phyloP scores from a whole-genome alignment of 1,140 invertebrate species.

The Wasmannia auropunctata region DNA sequence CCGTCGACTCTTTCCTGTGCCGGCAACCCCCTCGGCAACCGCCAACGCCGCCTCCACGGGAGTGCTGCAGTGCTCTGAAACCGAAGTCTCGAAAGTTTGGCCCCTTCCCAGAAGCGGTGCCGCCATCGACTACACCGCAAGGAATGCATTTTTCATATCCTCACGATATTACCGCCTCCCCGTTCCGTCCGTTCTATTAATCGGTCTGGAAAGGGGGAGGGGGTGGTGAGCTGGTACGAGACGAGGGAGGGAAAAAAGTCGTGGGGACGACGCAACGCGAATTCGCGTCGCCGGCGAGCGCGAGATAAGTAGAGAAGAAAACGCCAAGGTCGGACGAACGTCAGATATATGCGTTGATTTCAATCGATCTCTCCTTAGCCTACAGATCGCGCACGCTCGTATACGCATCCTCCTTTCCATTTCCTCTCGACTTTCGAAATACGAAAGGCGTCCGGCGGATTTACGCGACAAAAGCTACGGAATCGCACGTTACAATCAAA shows the following conservation, averaged over 20 bases:
- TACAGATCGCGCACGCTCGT: not conserved
- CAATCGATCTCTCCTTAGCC: not conserved
- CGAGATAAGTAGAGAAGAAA: not conserved
- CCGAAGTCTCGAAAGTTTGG: constrained; percentile 77
- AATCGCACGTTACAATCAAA: not conserved
- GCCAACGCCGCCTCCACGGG: constrained; percentile 1
- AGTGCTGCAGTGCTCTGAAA: constrained; percentile 57
- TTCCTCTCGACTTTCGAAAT: not conserved
- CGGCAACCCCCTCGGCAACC: constrained; percentile 44
- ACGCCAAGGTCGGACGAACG: not conserved
- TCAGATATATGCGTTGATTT: not conserved
- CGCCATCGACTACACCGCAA: constrained; percentile 68
- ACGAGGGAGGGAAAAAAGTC: constrained; percentile 39
- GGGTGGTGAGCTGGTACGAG: not conserved
- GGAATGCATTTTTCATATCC: constrained; percentile 78
- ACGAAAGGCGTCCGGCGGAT: not conserved
- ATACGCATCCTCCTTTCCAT: not conserved
- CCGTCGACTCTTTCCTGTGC: constrained; percentile 25
- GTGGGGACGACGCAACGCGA: constrained; percentile 16
- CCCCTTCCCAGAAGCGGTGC: constrained; percentile 64
- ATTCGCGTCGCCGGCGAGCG: constrained; percentile 34
- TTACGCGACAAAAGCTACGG: not conserved
- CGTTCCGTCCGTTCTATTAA: constrained; percentile 71
- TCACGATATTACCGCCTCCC: constrained; percentile 73
- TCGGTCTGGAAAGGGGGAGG: constrained; percentile 61